Base-by-base conservation (phyloP, 2,797 vertebrate genomes). In the Alexandromys oeconomus region DNA sequence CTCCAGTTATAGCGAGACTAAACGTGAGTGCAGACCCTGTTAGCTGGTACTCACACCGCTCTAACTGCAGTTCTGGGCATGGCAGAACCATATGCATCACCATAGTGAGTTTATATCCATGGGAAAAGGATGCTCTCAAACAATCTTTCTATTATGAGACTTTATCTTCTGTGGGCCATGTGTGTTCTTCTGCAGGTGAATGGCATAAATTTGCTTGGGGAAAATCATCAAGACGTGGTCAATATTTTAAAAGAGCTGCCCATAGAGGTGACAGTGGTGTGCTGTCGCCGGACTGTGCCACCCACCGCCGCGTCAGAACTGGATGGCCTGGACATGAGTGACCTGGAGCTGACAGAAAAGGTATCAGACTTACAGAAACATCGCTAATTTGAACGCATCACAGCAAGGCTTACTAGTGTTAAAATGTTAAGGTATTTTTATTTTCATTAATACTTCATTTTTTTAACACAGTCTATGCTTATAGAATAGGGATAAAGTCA, bases 201-300 rank as follows among this genome's bases (percentile, higher is more conserved):
- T 97, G 99, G 99, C 40, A 99, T 99, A 97, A 98, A 99, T 93
- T 98, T 99, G n/a, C 99, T 99, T 97, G 99, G 99, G 61, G 99
- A 99, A 98, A 99, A 98, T 92, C 99, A 99, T 97, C 99, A 99
- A 97, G 99, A 99, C 97, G 99, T 99, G 13, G 99, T 99, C 61
- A 99, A 98, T 96, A 99, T 99, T 98, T 98, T 99, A 97, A 99
- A 99, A 98, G 99, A 99, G 89, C 98, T 99, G 78, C 99, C 99
- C 1, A 88, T 99, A 91, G 98, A 97, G 46, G 99, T 99, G 40
- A 99, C 98, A 94, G 99, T 99, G 99, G 99, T 99, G 0, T 99
- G 99, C 98, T 99, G 99, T 94, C 99, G 99, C 94, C 99, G 98
- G 0, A 98, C 99, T 82, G 98, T 98, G 95, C 98, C 98, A 3